Evolutionary conservation across 2,113 vertebrate genomes (phyloP), one percentile per base, ranked within the genome.

Genomic region (Rhynchopsitta pachyrhyncha): DNA sequence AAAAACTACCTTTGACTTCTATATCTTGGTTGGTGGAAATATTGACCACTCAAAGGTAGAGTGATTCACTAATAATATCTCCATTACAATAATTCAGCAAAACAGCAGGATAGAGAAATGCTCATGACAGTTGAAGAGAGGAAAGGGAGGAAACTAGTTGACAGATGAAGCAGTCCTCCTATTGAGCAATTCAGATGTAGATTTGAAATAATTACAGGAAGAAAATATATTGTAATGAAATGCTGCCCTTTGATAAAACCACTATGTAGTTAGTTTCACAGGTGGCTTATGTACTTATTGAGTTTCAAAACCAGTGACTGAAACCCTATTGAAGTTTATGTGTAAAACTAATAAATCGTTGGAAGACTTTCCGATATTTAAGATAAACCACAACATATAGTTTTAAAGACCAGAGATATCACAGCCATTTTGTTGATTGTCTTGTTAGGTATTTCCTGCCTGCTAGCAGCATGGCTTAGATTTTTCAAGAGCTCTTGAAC

Each of bases 1-100:
- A 90, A 86, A 95, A 96, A 60, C 60, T 75, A 18, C 64, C 57
- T 94, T 82, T 92, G 86, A 39, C 83, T 89, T 79, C 69, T 73
- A 0, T 82, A 73, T 71, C 66, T 68, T 60, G 9, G 39, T 25
- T 64, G 66, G 73, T 82, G 62, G 53, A 86, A 84, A 49, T 53
- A 73, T 49, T 93, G 90, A 57, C 88, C 70, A 31, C 88, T 84
- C 42, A 2, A 19, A 93, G 87, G n/a, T 49, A 44, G 47, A 75
- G 76, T 35, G 60, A 92, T 76, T 92, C 49, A 24, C 80, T 94
- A 63, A 79, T 89, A 82, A 76, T 86, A 87, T 87, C 83, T 69
- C 86, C 73, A 82, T 93, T 82, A 76, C 74, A 93, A 73, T 96
- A 87, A 94, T 46, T 93, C 80, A 84, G 60, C 22, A 13, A 81